phyloP scores from a whole-genome alignment of 1,140 invertebrate genomes.

The Zaprionus nigranus region DNA sequence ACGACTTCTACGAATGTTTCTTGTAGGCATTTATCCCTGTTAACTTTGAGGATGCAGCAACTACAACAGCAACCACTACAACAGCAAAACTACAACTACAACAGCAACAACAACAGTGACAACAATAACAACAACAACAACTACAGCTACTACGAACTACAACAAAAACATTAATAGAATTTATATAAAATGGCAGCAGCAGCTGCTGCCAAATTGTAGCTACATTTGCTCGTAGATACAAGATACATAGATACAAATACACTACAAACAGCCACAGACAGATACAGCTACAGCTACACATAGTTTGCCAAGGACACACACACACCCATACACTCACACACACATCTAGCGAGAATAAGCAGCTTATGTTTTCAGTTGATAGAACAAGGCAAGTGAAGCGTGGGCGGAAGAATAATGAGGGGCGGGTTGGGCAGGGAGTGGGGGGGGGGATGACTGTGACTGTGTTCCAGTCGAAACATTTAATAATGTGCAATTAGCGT shows the following conservation, averaged over 20 bases:
- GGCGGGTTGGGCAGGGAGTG: background rate
- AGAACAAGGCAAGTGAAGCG: conserved; percentile 13
- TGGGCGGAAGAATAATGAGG: background rate
- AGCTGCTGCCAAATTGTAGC: conserved; percentile 37
- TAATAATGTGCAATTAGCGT: conserved; percentile 46
- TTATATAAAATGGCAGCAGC: conserved; percentile 50
- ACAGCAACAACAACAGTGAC: conserved; percentile 52
- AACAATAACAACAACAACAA: conserved; percentile 46
- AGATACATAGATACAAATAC: conserved; percentile 27
- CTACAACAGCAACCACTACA: conserved; percentile 52
- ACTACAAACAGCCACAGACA: conserved; percentile 24
- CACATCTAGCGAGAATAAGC: conserved; percentile 31
- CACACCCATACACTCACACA: conserved; percentile 23
- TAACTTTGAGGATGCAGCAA: conserved; percentile 83
- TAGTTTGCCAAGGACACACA: conserved; percentile 31
- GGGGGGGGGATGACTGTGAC: background rate
- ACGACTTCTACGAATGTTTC: conserved; percentile 68
- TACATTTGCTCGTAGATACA: conserved; percentile 29
- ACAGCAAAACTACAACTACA: conserved; percentile 15
- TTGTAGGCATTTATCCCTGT: conserved; percentile 85
- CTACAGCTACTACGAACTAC: conserved; percentile 47
- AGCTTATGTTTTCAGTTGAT: conserved; percentile 51
- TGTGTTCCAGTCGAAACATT: conserved; percentile 37
- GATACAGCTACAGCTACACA: conserved; percentile 37
- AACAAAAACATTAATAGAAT: conserved; percentile 69